phyloP scores from a whole-genome alignment of 2,888 invertebrate genomes.

The Pyrgus malvae region DNA sequence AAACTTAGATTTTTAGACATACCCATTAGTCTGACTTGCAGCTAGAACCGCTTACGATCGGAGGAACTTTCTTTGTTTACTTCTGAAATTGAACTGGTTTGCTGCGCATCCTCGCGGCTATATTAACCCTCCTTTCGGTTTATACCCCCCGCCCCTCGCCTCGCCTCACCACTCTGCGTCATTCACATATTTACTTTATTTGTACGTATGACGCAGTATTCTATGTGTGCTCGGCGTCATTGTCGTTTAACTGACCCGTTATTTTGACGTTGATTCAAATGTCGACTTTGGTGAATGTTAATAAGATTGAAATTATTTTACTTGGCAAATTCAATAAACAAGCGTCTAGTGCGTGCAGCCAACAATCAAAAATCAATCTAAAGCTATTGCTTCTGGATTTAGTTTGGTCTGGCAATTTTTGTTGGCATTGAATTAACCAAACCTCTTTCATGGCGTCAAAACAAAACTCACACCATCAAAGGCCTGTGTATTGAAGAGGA shows the following conservation, averaged over 20 bases:
- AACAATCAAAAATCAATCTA: conserved; percentile 1
- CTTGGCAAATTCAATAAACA: neutral
- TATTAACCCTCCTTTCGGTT: conserved; percentile 60
- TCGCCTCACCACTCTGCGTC: conserved; percentile 52
- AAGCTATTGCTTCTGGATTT: neutral
- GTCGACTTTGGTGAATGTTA: neutral
- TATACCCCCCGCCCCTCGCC: conserved; percentile 38
- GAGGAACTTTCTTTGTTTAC: conserved; percentile 62
- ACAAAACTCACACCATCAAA: conserved; percentile 35
- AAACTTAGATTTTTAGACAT: conserved; percentile 40
- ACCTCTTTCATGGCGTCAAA: conserved; percentile 35
- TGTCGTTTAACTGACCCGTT: conserved; percentile 10
- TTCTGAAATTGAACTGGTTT: conserved; percentile 67
- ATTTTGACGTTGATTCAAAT: neutral
- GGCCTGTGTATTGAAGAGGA: neutral
- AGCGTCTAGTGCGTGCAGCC: neutral
- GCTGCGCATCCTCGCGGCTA: conserved; percentile 53
- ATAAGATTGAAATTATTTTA: conserved; percentile 1
- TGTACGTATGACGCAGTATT: conserved; percentile 29
- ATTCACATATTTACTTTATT: conserved; percentile 46
- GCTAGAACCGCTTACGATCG: conserved; percentile 45
- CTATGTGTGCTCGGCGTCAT: conserved; percentile 31
- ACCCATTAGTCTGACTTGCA: conserved; percentile 62
- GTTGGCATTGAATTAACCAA: conserved; percentile 22
- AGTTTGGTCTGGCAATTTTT: neutral